Conservation (phyloP, 2,797 vertebrate species). For the Acipenser transmontanus region DNA sequence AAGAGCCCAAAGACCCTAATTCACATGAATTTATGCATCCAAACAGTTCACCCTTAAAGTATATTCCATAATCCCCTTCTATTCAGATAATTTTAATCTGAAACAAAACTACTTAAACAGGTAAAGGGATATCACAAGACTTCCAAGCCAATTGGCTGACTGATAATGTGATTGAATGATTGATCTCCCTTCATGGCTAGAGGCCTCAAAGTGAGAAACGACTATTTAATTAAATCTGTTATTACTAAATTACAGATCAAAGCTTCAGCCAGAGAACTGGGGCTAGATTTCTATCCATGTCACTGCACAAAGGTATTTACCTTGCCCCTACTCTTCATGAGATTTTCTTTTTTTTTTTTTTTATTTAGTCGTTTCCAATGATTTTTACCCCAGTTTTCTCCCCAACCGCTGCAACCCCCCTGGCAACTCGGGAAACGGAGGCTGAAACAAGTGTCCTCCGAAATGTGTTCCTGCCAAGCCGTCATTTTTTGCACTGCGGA, state of each 20-base stretch:
- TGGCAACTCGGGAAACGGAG: no score
- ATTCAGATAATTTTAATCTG: constrained; percentile 63
- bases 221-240: constrained; percentile 72
- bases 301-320: constrained; percentile 39
- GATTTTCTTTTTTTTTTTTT: constrained; percentile 43
- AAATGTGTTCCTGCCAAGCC: no score
- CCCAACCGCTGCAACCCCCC: no score
- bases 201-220: constrained; percentile 67
- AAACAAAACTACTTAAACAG: constrained; percentile 67
- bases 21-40: constrained; percentile 53
- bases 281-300: constrained; percentile 44
- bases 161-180: constrained; percentile 42
- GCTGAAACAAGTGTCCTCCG: no score
- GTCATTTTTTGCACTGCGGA: no score
- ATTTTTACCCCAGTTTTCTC: no score
- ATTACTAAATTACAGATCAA: constrained; percentile 71
- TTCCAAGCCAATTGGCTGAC: constrained; percentile 62
- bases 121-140: constrained; percentile 65
- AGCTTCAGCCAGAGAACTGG: constrained; percentile 55
- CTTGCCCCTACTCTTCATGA: constrained; percentile 50
- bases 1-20: constrained; percentile 46
- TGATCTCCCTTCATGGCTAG: constrained; percentile 61
- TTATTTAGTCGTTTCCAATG: constrained; percentile 5
- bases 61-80: constrained; percentile 58
- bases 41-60: constrained; percentile 47